These are phyloP conservation scores for Rhinatrema bivittatum DNA, from an alignment of 2,797 vertebrate species.

Conservation along the genomic window DNA sequence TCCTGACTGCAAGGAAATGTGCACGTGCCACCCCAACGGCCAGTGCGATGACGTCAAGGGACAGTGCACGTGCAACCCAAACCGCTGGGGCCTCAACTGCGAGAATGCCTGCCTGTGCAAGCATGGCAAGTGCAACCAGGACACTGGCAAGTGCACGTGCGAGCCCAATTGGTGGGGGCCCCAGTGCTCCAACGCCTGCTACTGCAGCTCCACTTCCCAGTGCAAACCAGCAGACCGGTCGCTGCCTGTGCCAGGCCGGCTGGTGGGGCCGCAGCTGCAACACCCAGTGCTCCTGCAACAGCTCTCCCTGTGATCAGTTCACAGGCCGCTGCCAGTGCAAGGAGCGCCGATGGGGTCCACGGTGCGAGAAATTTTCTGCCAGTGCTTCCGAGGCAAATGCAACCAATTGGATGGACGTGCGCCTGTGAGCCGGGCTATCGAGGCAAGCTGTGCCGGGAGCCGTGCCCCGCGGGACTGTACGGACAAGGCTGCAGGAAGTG, in stretches of 20 bases:
- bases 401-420: conserved; percentile 83
- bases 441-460: conserved; percentile 90
- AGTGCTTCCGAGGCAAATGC: conserved; percentile 88
- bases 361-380: conserved; percentile 89
- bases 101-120: conserved; percentile 90
- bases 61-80: conserved; percentile 87
- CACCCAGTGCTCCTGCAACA: conserved; percentile 84
- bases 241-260: conserved; percentile 80
- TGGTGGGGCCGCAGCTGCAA: conserved; percentile 89
- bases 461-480: conserved; percentile 89
- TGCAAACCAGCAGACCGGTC: conserved; percentile 81
- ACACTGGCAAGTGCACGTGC: conserved; percentile 85
- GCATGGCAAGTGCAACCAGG: conserved; percentile 89
- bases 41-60: conserved; percentile 90
- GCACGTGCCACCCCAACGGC: conserved; percentile 86
- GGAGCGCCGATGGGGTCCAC: conserved; percentile 76
- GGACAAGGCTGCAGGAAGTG: conserved; percentile 89
- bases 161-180: conserved; percentile 86
- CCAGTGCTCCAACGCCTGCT: conserved; percentile 87
- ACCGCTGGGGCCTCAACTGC: conserved; percentile 90
- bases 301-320: conserved; percentile 89
- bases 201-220: conserved; percentile 87
- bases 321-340: conserved; percentile 87
- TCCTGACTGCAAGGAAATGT: conserved; percentile 94
- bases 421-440: conserved; percentile 88